Conservation (phyloP, 2,113 vertebrate species). For the Lophura nycthemera region DNA sequence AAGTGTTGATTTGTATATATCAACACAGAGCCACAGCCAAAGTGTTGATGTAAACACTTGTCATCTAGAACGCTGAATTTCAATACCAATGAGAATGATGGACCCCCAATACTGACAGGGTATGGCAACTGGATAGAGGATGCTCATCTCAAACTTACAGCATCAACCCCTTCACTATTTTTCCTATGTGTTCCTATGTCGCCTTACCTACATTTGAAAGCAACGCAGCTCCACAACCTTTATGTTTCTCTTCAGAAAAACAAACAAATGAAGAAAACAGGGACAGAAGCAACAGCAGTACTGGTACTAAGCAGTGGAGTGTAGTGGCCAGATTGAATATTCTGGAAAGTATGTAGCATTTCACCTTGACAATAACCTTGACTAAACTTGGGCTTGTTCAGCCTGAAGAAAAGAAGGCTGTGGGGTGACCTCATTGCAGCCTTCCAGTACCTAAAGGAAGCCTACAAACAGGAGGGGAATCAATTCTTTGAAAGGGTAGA, state of each 20-base stretch:
- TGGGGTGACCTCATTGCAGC: too few species aligned
- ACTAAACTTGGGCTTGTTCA: neutral
- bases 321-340: neutral
- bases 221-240: neutral
- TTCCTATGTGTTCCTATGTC: neutral
- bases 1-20: neutral
- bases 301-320: neutral
- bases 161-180: neutral
- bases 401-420: too few species aligned
- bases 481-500: too few species aligned
- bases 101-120: fast-evolving
- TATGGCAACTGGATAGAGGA: neutral
- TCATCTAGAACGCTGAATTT: neutral
- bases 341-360: constrained; percentile 27
- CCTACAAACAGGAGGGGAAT: too few species aligned
- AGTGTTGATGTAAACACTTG: neutral
- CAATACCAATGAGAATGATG: neutral
- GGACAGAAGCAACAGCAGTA: neutral
- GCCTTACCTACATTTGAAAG: neutral
- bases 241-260: neutral
- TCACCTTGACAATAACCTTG: constrained; percentile 28
- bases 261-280: neutral
- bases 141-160: neutral
- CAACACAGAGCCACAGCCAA: neutral
- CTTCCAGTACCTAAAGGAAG: too few species aligned